Base-by-base conservation (phyloP, 1,140 invertebrate genomes). In the Myzus persicae region DNA sequence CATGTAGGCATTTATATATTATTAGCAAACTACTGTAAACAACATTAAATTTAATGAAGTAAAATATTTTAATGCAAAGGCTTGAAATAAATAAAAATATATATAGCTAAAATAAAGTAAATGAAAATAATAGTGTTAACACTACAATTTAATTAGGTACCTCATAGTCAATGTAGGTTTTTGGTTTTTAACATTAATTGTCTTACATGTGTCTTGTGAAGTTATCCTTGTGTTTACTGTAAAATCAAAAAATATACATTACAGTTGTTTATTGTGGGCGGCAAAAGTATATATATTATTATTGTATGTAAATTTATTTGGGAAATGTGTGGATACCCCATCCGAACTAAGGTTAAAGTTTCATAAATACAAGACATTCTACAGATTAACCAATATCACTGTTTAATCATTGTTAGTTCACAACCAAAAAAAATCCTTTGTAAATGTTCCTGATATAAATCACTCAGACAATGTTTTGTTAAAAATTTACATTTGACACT, bases 221-320 rank as follows among this genome's bases (percentile, higher is more conserved):
- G 26, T 91, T 91, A 93, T 93, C 48, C 91, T 93, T 84, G 91
- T 84, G 18, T 85, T 93, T 93, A 93, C 91, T 93, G 91, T 93
- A 93, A 93, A 93, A 84, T 93, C 8, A 82, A 93, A 93, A 85
- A 90, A 85, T 91, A 76, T 81, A n/a, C 22, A 90, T 44, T 91
- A 76, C 42, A 91, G n/a, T n/a, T 91, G 8, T 51, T 51, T 85
- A 42, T 40, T 84, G 82, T 8, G 8, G 8, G 2, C 22, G 8
- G 2, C 22, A 82, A 82, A 36, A 38, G 40, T 38, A 82, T 40
- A 22, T 40, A 36, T 24, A 82, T 82, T 20, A n/a, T 4, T 18
- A n/a, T 76, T 38, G 22, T 40, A 26, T 42, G 2, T 31, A 84
- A 11, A 26, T 84, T 40, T 42, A 26, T 26, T 84, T 40, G 38